These are phyloP conservation scores for Propsilocerus akamusi DNA, from an alignment of 1,140 invertebrate genomes.

Conservation along the genomic window DNA sequence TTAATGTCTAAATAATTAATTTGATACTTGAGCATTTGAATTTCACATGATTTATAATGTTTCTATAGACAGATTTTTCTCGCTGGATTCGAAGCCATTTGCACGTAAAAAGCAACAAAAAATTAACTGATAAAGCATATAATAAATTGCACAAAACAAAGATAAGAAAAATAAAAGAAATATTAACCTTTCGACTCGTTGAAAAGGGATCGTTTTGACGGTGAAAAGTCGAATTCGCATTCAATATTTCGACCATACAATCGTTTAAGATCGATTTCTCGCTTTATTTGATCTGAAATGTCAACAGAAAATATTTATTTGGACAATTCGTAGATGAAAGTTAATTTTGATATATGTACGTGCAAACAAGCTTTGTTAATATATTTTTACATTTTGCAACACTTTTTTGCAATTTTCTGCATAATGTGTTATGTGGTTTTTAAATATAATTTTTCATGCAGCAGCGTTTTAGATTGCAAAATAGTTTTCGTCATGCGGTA, in stretches of 20 bases:
- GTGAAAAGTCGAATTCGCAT: background rate
- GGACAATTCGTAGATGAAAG: too few relatives aligned
- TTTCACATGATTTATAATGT: background rate
- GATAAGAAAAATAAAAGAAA: background rate
- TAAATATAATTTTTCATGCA: too few relatives aligned
- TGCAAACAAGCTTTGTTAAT: too few relatives aligned
- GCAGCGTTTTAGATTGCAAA: too few relatives aligned
- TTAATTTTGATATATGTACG: too few relatives aligned
- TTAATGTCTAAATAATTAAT: slow-evolving; percentile 3
- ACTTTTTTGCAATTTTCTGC: too few relatives aligned
- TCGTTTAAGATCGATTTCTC: background rate
- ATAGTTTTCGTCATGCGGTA: too few relatives aligned
- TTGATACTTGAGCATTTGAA: background rate
- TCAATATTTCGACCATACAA: background rate
- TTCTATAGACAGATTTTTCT: background rate
- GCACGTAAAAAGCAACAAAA: background rate
- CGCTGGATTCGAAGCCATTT: background rate
- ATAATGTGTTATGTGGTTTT: too few relatives aligned
- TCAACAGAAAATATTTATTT: too few relatives aligned
- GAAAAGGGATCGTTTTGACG: background rate
- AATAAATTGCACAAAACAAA: background rate
- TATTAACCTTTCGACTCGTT: slow-evolving; percentile 2
- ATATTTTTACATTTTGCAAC: too few relatives aligned
- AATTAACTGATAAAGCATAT: too few relatives aligned
- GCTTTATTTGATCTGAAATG: slow-evolving; percentile 1